Evolutionary conservation across 2,113 vertebrate species (phyloP).

Genomic region (Coracopsis vasa): DNA sequence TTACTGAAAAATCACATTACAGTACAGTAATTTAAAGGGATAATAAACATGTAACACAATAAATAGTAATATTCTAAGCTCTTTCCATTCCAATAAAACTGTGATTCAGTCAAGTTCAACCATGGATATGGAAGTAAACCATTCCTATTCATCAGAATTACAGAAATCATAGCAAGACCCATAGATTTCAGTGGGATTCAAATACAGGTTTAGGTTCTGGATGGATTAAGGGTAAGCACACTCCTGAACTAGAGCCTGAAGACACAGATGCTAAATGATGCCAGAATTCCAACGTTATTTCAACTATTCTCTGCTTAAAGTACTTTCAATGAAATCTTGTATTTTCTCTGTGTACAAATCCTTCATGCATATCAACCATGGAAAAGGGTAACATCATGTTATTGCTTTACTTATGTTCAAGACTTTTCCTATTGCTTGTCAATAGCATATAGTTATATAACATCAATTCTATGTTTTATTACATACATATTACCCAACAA

Average conservation of each 20-base stretch:
- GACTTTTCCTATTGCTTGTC: not conserved
- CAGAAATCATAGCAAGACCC: not conserved
- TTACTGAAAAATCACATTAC: conserved; percentile 38
- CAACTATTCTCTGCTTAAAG: not conserved
- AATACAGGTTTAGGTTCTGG: not conserved
- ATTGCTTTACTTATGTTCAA: not conserved
- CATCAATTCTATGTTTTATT: not conserved
- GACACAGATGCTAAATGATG: not conserved
- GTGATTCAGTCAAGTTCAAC: conserved; percentile 11
- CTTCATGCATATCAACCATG: not conserved
- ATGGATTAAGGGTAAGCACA: not conserved
- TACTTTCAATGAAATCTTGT: not conserved
- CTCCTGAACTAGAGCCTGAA: not conserved
- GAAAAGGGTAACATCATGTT: not conserved
- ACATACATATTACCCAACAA: not conserved
- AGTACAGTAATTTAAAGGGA: conserved; percentile 28
- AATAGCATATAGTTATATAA: not conserved
- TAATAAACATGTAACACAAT: conserved; percentile 46
- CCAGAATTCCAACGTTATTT: not conserved
- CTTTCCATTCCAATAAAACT: not conserved
- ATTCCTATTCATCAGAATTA: not conserved
- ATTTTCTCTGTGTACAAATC: not conserved
- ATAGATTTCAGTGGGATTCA: conserved; percentile 9
- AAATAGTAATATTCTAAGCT: not conserved
- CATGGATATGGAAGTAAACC: not conserved